These are phyloP conservation scores for Myripristis murdjan DNA, from an alignment of 2,797 vertebrate genomes.

Conservation along the genomic window DNA sequence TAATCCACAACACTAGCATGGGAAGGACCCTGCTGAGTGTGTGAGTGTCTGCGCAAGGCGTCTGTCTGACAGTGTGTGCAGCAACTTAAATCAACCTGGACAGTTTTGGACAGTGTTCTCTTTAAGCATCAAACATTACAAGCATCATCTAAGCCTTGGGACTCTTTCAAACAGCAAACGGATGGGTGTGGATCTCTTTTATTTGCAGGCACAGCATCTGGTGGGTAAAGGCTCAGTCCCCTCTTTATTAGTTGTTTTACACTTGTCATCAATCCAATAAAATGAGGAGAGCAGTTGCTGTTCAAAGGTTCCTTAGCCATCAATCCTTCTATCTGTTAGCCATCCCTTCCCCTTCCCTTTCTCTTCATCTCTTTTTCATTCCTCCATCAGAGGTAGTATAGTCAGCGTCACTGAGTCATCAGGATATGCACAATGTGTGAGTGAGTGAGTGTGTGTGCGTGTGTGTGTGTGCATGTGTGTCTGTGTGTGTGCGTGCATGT, in stretches of 20 bases:
- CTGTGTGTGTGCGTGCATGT: constrained; percentile 28
- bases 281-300: neutral
- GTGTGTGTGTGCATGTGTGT: constrained; percentile 15
- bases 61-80: constrained; percentile 50
- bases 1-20: constrained; percentile 81
- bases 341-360: constrained; percentile 2
- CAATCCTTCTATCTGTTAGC: constrained; percentile 4
- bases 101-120: constrained; percentile 26
- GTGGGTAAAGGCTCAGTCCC: constrained; percentile 17
- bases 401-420: constrained; percentile 35
- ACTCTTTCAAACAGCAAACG: constrained; percentile 13
- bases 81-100: constrained; percentile 49
- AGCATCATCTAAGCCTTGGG: constrained; percentile 29
- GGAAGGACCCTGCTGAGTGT: constrained; percentile 60
- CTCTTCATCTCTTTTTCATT: constrained; percentile 7
- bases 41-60: constrained; percentile 42
- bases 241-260: constrained; percentile 34
- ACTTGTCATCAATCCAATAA: constrained; percentile 36
- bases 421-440: constrained; percentile 25
- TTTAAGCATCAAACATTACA: constrained; percentile 33
- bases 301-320: constrained; percentile 21
- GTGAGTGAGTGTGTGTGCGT: constrained; percentile 24
- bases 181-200: constrained; percentile 19
- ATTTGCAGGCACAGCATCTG: constrained; percentile 35
- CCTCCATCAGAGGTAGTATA: constrained; percentile 15